Base-by-base conservation (phyloP, 2,888 invertebrate genomes). In the Oligia latruncula region DNA sequence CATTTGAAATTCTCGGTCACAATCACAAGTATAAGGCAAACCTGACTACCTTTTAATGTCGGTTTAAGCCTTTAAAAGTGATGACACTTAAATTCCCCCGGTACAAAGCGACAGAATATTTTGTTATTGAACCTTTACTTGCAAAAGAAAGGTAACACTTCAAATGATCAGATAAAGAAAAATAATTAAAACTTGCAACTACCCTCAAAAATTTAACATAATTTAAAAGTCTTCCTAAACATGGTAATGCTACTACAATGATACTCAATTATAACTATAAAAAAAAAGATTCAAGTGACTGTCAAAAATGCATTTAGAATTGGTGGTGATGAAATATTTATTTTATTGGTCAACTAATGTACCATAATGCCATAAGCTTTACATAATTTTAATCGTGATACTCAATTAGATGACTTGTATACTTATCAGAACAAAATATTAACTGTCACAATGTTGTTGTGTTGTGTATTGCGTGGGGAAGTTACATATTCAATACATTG, bases 291-390 rank as follows among this genome's bases (percentile, higher is more conserved):
- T 87, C 89, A 94, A 92, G 90, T 90, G 95, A 95, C 95, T 95
- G 95, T 95, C 94, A 91, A 92, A 89, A 91, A 93, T 95, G 96
- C 96, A 96, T 96, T 96, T 96, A 96, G 90, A 90, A 93, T 94
- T 93, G 94, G 92, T 93, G 93, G 91, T 93, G 91, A 91, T 91
- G 88, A 92, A 92, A 91, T 93, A 93, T 94, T 94, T 93, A 94
- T 94, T 93, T 90, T 91, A 93, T 92, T 91, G 92, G 92, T 92
- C 91, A 92, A 87, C 78, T 89, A 87, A 86, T 88, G 87, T 88
- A 91, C 87, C 87, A 90, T 92, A 91, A 91, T 87, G 91, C 93
- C 93, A 92, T 94, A 95, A 95, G 96, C 95, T 96, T 96, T 96
- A 96, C 93, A 91, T 94, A 92, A 88, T 91, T 90, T 91, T 93